Evolutionary conservation across 2,797 vertebrate genomes (phyloP).

Genomic region (Notolabrus celidotus): DNA sequence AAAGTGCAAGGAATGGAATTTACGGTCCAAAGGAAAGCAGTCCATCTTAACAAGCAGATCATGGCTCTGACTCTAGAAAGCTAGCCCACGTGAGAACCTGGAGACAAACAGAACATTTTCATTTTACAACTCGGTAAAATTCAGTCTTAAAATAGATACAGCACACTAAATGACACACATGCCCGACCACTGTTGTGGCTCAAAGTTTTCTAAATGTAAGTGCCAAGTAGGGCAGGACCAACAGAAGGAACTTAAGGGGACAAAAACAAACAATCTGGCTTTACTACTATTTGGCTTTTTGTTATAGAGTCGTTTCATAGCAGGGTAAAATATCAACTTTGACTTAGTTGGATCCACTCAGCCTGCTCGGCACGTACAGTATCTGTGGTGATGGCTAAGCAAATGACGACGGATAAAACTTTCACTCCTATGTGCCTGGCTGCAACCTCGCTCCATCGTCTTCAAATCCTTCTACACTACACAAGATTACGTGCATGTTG

Average conservation of each 20-base stretch:
- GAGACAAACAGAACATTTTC: slow-evolving; percentile 66
- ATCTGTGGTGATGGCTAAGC: not conserved
- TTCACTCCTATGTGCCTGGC: not conserved
- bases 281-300: too few species aligned
- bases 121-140: slow-evolving; percentile 36
- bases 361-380: not conserved
- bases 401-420: not conserved
- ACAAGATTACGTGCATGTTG: not conserved
- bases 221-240: not conserved
- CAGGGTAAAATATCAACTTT: slow-evolving; percentile 5
- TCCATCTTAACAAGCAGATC: slow-evolving; percentile 86
- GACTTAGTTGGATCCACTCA: slow-evolving; percentile 20
- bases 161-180: not conserved
- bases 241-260: too few species aligned
- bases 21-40: slow-evolving; percentile 87
- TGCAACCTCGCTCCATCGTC: not conserved
- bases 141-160: not conserved
- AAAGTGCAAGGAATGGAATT: slow-evolving; percentile 81
- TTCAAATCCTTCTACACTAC: not conserved
- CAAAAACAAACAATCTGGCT: too few species aligned
- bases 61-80: slow-evolving; percentile 87
- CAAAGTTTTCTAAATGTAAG: not conserved
- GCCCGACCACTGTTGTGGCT: not conserved
- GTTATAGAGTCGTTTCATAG: not conserved
- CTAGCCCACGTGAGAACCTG: slow-evolving; percentile 81